These are phyloP conservation scores for Catamblyrhynchus diadema DNA, from an alignment of 2,797 vertebrate genomes.

Conservation along the genomic window DNA sequence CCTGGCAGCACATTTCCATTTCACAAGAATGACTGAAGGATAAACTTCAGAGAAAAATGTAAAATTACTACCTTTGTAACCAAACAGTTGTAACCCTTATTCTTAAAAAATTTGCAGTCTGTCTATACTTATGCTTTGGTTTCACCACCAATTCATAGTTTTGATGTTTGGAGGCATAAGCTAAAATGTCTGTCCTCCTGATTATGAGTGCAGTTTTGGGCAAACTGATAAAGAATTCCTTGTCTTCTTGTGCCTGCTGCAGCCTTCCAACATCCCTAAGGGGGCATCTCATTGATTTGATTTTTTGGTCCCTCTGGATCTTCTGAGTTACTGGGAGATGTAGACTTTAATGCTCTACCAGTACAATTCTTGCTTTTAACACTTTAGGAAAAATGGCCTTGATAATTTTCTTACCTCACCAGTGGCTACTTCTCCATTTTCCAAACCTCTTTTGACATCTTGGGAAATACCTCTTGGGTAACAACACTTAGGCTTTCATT, in stretches of 20 bases:
- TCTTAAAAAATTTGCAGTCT: neutral
- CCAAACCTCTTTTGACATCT: neutral
- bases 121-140: neutral
- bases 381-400: neutral
- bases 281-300: fast-evolving
- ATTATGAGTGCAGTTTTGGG: neutral
- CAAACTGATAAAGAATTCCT: neutral
- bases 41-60: neutral
- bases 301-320: neutral
- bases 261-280: neutral
- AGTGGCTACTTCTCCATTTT: neutral
- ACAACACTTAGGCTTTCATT: neutral
- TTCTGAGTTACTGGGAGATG: neutral
- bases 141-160: neutral
- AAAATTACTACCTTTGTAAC: neutral
- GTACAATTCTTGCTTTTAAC: neutral
- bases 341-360: neutral
- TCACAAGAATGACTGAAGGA: slow-evolving; percentile 8
- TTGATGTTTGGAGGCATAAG: neutral
- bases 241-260: neutral
- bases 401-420: neutral
- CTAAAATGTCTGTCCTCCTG: neutral
- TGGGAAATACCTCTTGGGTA: neutral
- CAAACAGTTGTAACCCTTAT: neutral
- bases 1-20: neutral